phyloP scores from a whole-genome alignment of 2,113 vertebrate genomes.

The Ceyx margarethae region DNA sequence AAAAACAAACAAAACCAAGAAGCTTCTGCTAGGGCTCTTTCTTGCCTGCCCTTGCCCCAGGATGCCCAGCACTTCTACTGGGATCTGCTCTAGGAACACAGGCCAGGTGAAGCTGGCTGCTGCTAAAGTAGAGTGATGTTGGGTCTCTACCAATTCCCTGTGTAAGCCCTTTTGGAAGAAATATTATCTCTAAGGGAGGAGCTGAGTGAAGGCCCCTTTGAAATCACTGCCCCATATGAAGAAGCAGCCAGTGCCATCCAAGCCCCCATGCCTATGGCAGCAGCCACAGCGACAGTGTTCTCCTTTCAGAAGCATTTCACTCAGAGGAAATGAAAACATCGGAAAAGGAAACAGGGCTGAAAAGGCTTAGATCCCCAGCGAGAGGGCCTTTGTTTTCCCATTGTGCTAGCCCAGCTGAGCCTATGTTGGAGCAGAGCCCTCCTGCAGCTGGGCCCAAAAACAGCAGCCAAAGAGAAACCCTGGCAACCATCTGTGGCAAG shows the following conservation, averaged over 20 bases:
- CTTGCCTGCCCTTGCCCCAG: rapidly evolving
- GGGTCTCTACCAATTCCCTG: neutral
- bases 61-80: neutral
- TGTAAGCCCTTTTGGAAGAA: neutral
- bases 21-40: neutral
- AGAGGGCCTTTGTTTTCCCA: conserved; percentile 37
- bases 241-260: neutral
- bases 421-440: conserved; percentile 66
- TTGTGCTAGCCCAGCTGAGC: conserved; percentile 61
- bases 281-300: neutral
- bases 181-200: neutral
- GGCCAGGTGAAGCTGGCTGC: neutral
- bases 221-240: conserved; percentile 6
- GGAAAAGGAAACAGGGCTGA: conserved; percentile 55
- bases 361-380: conserved; percentile 36
- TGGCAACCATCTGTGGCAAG: neutral
- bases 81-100: neutral
- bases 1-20: neutral
- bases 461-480: conserved; percentile 55
- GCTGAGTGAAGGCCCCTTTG: neutral
- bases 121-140: neutral
- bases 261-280: neutral
- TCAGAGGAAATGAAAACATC: conserved; percentile 40
- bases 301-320: conserved; percentile 37
- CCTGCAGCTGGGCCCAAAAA: conserved; percentile 61